A percentile compares a stretch with the other conserved stretches of the same genome.
These are phyloP conservation scores for Eriocheir sinensis DNA, from an alignment of 1,140 invertebrate species.

Conservation along the genomic window DNA sequence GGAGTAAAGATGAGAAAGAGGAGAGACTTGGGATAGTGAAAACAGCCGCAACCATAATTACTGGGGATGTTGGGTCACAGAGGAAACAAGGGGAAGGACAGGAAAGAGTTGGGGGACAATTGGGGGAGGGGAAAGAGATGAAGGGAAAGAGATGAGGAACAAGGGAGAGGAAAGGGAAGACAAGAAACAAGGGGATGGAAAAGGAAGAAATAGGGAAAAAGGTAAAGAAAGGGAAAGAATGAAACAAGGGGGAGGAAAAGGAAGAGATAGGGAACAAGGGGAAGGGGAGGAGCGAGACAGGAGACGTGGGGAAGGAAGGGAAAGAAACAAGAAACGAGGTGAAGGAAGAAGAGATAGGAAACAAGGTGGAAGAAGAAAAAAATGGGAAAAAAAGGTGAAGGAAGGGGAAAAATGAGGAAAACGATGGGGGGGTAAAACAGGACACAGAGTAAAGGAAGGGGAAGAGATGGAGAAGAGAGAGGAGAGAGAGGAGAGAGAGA, in stretches of 20 bases:
- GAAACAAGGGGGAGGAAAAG: background rate
- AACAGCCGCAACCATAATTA: constrained; percentile 39
- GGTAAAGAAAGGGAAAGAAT: background rate
- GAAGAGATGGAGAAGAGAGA: background rate
- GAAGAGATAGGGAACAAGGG: background rate
- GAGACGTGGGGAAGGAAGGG: background rate
- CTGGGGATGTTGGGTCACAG: constrained; percentile 25
- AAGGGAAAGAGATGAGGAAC: background rate
- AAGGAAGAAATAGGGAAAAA: background rate
- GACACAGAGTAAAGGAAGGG: background rate
- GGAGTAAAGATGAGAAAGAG: constrained; percentile 6
- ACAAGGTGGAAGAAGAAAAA: background rate
- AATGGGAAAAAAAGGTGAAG: background rate
- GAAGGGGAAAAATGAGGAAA: background rate
- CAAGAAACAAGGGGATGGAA: background rate
- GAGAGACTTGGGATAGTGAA: constrained; percentile 16
- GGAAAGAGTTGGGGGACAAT: background rate
- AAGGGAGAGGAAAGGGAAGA: background rate
- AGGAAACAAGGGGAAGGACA: constrained; percentile 23
- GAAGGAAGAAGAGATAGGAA: background rate
- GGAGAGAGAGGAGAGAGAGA: background rate
- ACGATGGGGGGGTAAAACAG: background rate
- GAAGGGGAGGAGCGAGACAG: background rate
- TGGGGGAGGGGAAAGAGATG: background rate
- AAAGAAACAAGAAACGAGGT: too few species aligned